Evolutionary conservation across 2,113 vertebrate genomes (phyloP).

Genomic region (Gobiocypris rarus): DNA sequence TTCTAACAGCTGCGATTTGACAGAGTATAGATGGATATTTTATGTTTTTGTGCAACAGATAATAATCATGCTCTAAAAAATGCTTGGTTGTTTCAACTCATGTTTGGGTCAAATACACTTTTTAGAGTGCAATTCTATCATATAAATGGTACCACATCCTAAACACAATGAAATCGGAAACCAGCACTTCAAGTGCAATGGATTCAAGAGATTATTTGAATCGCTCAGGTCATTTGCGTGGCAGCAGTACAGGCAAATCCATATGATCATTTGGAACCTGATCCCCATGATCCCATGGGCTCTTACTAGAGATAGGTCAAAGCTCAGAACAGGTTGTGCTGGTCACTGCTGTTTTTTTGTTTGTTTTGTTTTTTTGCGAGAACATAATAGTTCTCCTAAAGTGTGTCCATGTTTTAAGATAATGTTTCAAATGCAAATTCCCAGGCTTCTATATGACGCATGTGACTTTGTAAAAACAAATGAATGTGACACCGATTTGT

Average conservation of each 20-base stretch:
- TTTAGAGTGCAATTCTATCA: background rate
- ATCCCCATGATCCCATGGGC: conserved; percentile 12
- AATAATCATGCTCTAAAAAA: background rate
- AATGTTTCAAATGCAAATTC: conserved; percentile 49
- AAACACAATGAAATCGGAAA: conserved; percentile 26
- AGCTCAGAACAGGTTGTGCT: conserved; percentile 5
- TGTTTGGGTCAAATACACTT: too few relatives aligned
- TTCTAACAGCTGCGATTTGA: background rate
- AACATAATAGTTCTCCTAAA: background rate
- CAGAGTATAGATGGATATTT: background rate
- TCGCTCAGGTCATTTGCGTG: conserved; percentile 48
- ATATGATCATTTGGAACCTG: conserved; percentile 32
- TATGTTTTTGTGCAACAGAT: background rate
- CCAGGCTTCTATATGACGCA: background rate
- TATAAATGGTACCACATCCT: background rate
- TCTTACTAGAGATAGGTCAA: conserved; percentile 3
- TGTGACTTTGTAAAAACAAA: conserved; percentile 46
- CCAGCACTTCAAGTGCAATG: background rate
- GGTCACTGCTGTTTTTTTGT: too few relatives aligned
- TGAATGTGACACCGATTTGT: background rate
- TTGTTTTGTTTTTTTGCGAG: too few relatives aligned
- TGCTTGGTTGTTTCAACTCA: too few relatives aligned
- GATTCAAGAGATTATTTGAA: conserved; percentile 45
- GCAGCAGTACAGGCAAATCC: conserved; percentile 47
- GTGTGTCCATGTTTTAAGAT: conserved; percentile 4